Evolutionary conservation across 1,140 invertebrate genomes (phyloP).

Genomic region (Holotrichia oblita): DNA sequence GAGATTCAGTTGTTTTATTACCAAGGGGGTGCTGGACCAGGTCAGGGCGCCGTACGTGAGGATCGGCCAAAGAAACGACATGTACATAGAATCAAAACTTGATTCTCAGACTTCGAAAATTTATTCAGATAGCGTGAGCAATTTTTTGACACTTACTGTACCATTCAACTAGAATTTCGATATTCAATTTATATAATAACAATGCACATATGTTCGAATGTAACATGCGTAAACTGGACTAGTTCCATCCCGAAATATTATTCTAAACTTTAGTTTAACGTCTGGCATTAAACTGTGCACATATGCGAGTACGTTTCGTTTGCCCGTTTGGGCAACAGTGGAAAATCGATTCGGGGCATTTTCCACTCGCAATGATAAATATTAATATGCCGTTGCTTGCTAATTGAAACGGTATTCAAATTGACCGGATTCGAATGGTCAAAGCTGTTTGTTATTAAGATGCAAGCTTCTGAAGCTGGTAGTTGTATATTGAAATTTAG

Average conservation of each 20-base stretch:
- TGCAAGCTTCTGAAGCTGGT: neutral
- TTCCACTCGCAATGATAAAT: neutral
- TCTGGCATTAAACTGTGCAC: neutral
- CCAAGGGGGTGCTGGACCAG: too few species aligned
- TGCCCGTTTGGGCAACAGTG: neutral
- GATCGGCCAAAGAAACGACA: too few species aligned
- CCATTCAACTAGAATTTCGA: too few species aligned
- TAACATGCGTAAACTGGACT: neutral
- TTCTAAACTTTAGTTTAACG: neutral
- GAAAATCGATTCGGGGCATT: neutral
- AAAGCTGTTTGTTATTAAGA: neutral
- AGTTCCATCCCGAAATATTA: neutral
- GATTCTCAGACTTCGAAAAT: too few species aligned
- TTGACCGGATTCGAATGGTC: conserved; percentile 5
- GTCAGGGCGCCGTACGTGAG: too few species aligned
- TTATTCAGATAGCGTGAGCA: too few species aligned
- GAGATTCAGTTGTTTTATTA: too few species aligned
- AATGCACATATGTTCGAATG: neutral
- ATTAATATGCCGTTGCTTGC: neutral
- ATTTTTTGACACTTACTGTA: too few species aligned
- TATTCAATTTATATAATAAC: too few species aligned
- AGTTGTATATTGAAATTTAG: too few species aligned
- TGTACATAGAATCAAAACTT: too few species aligned
- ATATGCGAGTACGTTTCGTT: neutral
- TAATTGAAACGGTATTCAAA: neutral